A percentile compares a stretch with the other conserved stretches of the same genome.
phyloP scores from a whole-genome alignment of 1,140 invertebrate genomes.

The Kradibia gibbosae region DNA sequence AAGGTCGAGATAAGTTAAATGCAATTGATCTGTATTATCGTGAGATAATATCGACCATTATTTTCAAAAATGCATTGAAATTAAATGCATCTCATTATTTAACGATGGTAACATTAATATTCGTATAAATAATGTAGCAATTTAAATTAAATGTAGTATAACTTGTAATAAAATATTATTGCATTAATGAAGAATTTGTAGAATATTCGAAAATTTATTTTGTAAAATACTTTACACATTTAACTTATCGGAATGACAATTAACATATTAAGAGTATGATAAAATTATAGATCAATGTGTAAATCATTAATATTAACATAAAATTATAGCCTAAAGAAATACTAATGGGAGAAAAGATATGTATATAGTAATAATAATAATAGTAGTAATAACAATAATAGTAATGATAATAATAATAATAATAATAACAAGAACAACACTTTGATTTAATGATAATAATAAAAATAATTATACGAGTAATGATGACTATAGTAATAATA shows the following conservation, averaged over 20 bases:
- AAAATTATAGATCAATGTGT: constrained; percentile 24
- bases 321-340: constrained; percentile 38
- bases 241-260: constrained; percentile 19
- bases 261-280: constrained; percentile 14
- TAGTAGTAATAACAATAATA: no score
- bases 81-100: no score
- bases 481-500: constrained; percentile 31
- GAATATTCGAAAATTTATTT: no score
- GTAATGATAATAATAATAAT: constrained; percentile 28
- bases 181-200: no score
- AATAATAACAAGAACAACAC: no score
- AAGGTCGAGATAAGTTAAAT: constrained; percentile 2
- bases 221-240: neutral
- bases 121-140: no score
- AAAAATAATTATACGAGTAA: constrained; percentile 33
- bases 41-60: neutral
- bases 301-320: constrained; percentile 17
- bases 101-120: no score
- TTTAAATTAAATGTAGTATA: neutral
- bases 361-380: constrained; percentile 20
- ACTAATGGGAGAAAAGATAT: constrained; percentile 32
- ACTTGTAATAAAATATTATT: neutral
- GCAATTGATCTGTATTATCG: neutral
- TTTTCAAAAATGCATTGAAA: neutral
- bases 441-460: constrained; percentile 31